Conservation (phyloP, 2,888 invertebrate genomes). For the Napeogenes sylphis region DNA sequence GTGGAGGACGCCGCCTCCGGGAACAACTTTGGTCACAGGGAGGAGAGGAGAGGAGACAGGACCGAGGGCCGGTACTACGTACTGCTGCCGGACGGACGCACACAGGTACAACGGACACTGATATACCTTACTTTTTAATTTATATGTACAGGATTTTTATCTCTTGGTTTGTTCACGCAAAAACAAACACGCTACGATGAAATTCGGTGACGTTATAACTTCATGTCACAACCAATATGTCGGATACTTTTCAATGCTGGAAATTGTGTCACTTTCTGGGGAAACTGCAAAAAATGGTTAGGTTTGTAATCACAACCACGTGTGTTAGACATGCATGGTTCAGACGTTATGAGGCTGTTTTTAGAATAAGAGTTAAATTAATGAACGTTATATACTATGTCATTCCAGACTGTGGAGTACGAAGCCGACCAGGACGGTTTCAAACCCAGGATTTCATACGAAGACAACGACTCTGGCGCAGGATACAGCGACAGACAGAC, state of each 20-base stretch:
- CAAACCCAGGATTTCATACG: slow-evolving; percentile 82
- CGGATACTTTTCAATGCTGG: too few relatives aligned
- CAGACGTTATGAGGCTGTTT: too few relatives aligned
- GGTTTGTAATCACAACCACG: too few relatives aligned
- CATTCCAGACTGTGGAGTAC: slow-evolving; percentile 80
- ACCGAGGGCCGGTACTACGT: slow-evolving; percentile 82
- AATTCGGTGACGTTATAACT: neutral
- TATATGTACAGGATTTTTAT: neutral
- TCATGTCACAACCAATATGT: neutral
- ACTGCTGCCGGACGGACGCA: slow-evolving; percentile 82
- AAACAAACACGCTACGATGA: neutral
- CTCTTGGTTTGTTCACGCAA: too few relatives aligned
- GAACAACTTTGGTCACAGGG: slow-evolving; percentile 82
- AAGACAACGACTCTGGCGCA: slow-evolving; percentile 69
- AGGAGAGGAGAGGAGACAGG: slow-evolving; percentile 79
- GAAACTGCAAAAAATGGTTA: too few relatives aligned
- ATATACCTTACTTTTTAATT: too few relatives aligned
- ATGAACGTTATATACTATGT: too few relatives aligned
- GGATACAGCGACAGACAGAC: slow-evolving; percentile 36
- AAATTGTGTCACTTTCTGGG: too few relatives aligned
- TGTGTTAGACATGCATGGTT: too few relatives aligned
- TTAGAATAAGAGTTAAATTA: too few relatives aligned
- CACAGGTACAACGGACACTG: slow-evolving; percentile 61
- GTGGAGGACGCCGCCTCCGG: slow-evolving; percentile 81
- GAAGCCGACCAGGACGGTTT: slow-evolving; percentile 83